Evolutionary conservation across 2,797 vertebrate genomes (phyloP).

Genomic region (Scolopax bukidnonensis): DNA sequence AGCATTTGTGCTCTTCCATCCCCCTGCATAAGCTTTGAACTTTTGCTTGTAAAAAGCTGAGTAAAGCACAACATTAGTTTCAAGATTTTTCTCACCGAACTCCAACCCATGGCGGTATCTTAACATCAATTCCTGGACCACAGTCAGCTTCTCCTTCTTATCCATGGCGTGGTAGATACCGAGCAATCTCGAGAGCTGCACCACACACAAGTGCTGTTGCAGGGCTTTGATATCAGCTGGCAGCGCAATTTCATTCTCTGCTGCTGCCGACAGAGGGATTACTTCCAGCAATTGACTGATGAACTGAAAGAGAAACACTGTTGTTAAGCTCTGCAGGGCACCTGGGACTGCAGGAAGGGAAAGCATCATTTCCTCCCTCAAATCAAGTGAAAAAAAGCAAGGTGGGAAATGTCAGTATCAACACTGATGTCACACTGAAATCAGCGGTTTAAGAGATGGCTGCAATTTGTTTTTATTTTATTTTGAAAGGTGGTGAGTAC

Average conservation of each 20-base stretch:
- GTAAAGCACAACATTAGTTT: background rate
- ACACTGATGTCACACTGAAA: background rate
- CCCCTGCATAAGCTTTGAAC: background rate
- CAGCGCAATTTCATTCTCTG: slow-evolving; percentile 80
- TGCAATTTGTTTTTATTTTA: background rate
- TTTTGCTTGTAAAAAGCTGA: background rate
- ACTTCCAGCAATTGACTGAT: slow-evolving; percentile 88
- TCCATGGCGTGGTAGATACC: slow-evolving; percentile 89
- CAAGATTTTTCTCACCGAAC: slow-evolving; percentile 84
- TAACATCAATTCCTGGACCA: slow-evolving; percentile 87
- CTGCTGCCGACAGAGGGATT: slow-evolving; percentile 81
- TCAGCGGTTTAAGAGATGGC: background rate
- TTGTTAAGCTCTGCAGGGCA: background rate
- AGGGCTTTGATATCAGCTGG: slow-evolving; percentile 88
- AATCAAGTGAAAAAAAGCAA: background rate
- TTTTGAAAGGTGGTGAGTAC: background rate
- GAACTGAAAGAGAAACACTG: slow-evolving; percentile 80
- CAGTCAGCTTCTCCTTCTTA: slow-evolving; percentile 82
- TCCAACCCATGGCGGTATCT: slow-evolving; percentile 91
- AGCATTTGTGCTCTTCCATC: background rate
- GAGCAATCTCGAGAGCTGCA: slow-evolving; percentile 89
- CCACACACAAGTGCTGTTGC: slow-evolving; percentile 92
- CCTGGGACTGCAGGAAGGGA: background rate
- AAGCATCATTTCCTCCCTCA: background rate
- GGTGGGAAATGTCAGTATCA: background rate